Percentiles rank a stretch among this genome's conserved stretches.
These are phyloP conservation scores for Tiliqua scincoides DNA, from an alignment of 2,113 vertebrate species.

Conservation along the genomic window DNA sequence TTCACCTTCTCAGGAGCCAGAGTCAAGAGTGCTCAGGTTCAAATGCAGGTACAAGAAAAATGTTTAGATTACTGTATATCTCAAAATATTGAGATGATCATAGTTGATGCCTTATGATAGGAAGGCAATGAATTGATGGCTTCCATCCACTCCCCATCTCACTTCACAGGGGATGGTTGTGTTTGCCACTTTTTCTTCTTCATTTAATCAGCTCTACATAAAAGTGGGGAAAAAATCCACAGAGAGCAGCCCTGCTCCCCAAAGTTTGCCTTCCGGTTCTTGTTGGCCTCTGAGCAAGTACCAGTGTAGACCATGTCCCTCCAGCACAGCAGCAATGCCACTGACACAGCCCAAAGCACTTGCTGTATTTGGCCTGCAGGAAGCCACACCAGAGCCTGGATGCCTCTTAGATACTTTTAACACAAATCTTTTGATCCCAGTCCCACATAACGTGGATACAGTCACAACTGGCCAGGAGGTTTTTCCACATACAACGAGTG, in stretches of 20 bases:
- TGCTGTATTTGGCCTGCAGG: background rate
- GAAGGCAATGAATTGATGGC: background rate
- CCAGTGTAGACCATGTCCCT: too few relatives aligned
- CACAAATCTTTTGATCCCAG: conserved; percentile 11
- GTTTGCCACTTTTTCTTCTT: too few relatives aligned
- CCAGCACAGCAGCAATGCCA: accelerated
- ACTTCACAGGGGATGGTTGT: background rate
- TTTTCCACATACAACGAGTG: background rate
- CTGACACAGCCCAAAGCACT: too few relatives aligned
- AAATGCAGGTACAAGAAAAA: too few relatives aligned
- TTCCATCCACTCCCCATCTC: background rate
- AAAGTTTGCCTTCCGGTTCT: accelerated
- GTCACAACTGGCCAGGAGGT: too few relatives aligned
- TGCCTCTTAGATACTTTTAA: conserved; percentile 1
- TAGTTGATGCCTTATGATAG: too few relatives aligned
- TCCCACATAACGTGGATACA: conserved; percentile 16
- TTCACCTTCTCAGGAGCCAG: too few relatives aligned
- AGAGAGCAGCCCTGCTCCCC: accelerated
- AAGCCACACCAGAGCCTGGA: background rate
- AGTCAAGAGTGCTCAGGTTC: too few relatives aligned
- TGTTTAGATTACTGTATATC: too few relatives aligned
- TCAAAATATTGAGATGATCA: too few relatives aligned
- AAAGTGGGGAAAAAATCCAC: too few relatives aligned
- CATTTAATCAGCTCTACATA: background rate
- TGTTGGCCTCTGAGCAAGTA: too few relatives aligned